phyloP scores from a whole-genome alignment of 2,797 vertebrate genomes.

The Anguilla anguilla region DNA sequence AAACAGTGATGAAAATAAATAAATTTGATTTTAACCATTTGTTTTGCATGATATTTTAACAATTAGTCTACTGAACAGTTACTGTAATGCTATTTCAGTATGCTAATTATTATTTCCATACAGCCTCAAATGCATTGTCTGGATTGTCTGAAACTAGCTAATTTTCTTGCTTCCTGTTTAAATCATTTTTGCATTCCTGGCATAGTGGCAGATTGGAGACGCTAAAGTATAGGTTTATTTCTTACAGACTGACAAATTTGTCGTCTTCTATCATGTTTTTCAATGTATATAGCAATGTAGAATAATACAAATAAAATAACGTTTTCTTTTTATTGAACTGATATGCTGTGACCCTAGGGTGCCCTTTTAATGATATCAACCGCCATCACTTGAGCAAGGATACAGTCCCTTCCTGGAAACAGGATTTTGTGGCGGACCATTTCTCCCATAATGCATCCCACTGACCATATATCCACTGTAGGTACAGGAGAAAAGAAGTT shows the following conservation, averaged over 20 bases:
- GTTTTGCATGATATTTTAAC: not conserved
- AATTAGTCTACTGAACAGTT: not conserved
- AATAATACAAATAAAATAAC: not conserved
- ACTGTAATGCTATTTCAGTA: not conserved
- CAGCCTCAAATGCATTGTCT: not conserved
- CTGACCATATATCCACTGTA: constrained; percentile 93
- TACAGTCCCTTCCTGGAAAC: constrained; percentile 87
- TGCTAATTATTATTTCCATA: not conserved
- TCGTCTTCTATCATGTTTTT: not conserved
- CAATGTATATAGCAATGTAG: not conserved
- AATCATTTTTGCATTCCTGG: not conserved
- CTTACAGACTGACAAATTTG: not conserved
- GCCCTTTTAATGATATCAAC: not conserved
- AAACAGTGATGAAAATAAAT: not conserved
- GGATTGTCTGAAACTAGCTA: not conserved
- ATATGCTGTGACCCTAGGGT: not conserved
- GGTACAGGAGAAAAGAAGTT: constrained; percentile 72
- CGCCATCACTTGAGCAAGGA: constrained; percentile 67
- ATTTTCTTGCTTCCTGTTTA: not conserved
- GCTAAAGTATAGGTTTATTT: not conserved
- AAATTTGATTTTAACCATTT: not conserved
- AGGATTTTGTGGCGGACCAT: constrained; percentile 93
- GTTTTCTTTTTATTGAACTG: constrained; percentile 9
- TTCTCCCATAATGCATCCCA: constrained; percentile 94
- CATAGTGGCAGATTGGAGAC: not conserved